These are phyloP conservation scores for Miniopterus natalensis DNA, from an alignment of 2,113 vertebrate genomes.

Conservation along the genomic window DNA sequence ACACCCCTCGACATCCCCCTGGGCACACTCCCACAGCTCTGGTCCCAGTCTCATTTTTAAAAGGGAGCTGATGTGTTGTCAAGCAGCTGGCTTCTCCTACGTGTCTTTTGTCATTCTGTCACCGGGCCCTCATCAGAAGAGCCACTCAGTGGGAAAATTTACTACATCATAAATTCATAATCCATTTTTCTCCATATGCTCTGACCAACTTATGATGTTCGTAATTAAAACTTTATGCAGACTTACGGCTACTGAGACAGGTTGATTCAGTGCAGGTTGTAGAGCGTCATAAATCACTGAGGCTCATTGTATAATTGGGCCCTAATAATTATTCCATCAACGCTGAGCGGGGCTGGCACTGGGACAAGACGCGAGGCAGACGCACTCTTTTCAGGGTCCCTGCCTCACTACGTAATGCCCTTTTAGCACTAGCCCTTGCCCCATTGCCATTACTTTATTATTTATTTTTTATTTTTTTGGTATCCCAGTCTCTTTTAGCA, in stretches of 20 bases:
- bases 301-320: constrained; percentile 68
- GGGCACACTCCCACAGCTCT: not conserved
- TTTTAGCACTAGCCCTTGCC: not conserved
- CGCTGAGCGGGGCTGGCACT: not conserved
- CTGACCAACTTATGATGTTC: constrained; percentile 78
- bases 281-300: constrained; percentile 74
- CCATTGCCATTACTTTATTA: not conserved
- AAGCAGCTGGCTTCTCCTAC: constrained; percentile 9
- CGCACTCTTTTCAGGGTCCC: not conserved
- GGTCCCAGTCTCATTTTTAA: not conserved
- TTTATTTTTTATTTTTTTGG: not conserved
- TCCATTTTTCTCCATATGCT: constrained; percentile 83
- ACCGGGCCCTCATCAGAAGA: not conserved
- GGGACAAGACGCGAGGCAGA: not conserved
- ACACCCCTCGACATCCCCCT: not conserved
- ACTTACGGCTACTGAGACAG: constrained; percentile 75
- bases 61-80: not conserved
- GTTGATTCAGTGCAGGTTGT: constrained; percentile 77
- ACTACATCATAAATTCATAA: constrained; percentile 78
- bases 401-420: not conserved
- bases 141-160: constrained; percentile 61
- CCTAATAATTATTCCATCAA: constrained; percentile 77
- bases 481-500: not conserved
- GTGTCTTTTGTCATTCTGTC: constrained; percentile 52
- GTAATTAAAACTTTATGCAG: constrained; percentile 83